Conservation (phyloP, 2,888 invertebrate species). For the Ischnus inquisitorius region DNA sequence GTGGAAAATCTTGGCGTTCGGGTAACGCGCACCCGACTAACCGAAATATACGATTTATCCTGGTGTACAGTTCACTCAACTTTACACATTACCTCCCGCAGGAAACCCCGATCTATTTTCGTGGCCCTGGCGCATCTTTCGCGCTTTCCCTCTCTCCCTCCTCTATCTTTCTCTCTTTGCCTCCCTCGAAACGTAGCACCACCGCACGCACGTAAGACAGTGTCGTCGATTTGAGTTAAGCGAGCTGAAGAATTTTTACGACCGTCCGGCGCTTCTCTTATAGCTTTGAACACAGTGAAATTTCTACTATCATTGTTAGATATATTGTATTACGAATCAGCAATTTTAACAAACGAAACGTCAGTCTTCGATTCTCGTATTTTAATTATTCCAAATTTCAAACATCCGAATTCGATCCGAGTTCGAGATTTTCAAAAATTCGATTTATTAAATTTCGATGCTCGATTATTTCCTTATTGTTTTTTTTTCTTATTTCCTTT, state of each 20-base stretch:
- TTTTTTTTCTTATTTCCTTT: background rate
- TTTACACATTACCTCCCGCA: constrained; percentile 71
- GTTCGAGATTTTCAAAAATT: background rate
- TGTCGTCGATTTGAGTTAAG: constrained; percentile 53
- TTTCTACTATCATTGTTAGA: constrained; percentile 20
- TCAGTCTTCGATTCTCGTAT: constrained; percentile 53
- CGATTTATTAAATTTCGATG: background rate
- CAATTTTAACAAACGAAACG: constrained; percentile 23
- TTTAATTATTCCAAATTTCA: background rate
- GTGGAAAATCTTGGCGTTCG: constrained; percentile 52
- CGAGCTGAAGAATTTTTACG: constrained; percentile 54
- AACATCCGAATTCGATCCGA: background rate
- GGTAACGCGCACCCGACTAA: constrained; percentile 35
- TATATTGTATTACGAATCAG: background rate
- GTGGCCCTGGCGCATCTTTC: constrained; percentile 64
- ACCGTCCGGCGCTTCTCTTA: constrained; percentile 21
- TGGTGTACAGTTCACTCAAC: constrained; percentile 73
- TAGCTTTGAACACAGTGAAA: constrained; percentile 21
- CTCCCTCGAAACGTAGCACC: constrained; percentile 48
- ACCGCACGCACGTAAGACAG: constrained; percentile 28
- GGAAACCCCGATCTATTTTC: constrained; percentile 72
- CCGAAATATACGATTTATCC: constrained; percentile 68
- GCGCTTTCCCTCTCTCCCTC: constrained; percentile 41
- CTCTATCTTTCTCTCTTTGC: constrained; percentile 23
- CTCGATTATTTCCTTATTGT: background rate